phyloP scores from a whole-genome alignment of 2,113 vertebrate species.

The Acinonyx jubatus region DNA sequence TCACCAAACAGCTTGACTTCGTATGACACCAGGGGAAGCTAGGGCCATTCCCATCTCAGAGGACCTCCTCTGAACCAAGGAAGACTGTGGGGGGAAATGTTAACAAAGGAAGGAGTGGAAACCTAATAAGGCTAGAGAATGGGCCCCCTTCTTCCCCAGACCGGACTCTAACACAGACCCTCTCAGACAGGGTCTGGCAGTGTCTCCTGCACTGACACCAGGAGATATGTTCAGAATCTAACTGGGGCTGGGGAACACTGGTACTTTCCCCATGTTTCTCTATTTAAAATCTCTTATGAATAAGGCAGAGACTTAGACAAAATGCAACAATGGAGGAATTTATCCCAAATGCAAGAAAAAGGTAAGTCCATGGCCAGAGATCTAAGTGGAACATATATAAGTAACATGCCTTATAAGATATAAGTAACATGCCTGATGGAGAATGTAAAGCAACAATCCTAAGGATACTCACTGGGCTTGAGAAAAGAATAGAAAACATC shows the following conservation, averaged over 20 bases:
- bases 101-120: not conserved
- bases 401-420: not conserved
- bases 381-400: not conserved
- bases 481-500: not conserved
- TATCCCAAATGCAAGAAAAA: not conserved
- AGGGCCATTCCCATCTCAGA: not conserved
- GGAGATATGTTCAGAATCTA: not conserved
- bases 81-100: not conserved
- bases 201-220: not conserved
- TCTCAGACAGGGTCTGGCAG: fast-evolving
- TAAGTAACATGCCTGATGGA: not conserved
- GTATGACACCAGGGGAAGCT: not conserved
- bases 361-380: not conserved
- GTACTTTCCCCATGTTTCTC: not conserved
- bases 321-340: not conserved
- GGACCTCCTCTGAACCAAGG: too few relatives aligned
- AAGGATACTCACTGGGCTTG: not conserved
- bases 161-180: not conserved
- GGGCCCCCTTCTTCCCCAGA: not conserved
- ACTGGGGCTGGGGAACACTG: not conserved
- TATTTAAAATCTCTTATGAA: not conserved
- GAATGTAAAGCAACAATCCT: not conserved
- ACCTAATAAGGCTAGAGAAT: not conserved
- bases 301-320: not conserved
- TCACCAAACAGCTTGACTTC: not conserved